Conservation (phyloP, 2,888 invertebrate genomes). For the Boloria selene region DNA sequence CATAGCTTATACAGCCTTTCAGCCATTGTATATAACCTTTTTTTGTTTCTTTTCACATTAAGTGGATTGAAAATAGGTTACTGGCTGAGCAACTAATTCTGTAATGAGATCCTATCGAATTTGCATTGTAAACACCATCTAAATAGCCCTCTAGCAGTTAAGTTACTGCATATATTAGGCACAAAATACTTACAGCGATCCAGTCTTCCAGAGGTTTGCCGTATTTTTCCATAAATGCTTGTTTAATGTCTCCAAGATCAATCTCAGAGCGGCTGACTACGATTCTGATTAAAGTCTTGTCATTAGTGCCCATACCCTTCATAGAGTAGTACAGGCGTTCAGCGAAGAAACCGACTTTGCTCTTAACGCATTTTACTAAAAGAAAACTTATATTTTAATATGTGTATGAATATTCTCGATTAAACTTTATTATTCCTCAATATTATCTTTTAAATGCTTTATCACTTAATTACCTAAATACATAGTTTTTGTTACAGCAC, state of each 20-base stretch:
- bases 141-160: conserved; percentile 1
- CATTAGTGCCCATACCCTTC: conserved; percentile 95
- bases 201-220: conserved; percentile 92
- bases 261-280: conserved; percentile 95
- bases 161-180: conserved; percentile 8
- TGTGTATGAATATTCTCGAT: no score
- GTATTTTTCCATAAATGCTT: conserved; percentile 92
- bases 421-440: no score
- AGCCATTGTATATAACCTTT: background rate
- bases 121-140: conserved; percentile 6
- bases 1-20: background rate
- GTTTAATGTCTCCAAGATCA: conserved; percentile 95
- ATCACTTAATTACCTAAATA: no score
- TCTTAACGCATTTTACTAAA: conserved; percentile 93
- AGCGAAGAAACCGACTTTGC: conserved; percentile 95
- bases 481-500: background rate
- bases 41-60: background rate
- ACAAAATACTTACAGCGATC: conserved; percentile 87
- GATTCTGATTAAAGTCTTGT: conserved; percentile 95
- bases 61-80: background rate
- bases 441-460: no score
- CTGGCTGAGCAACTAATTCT: conserved; percentile 5
- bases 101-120: background rate
- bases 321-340: conserved; percentile 94
- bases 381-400: conserved; percentile 52